Evolutionary conservation across 2,888 invertebrate genomes (phyloP), one percentile per base, ranked within the genome.

Genomic region (Onthophagus sagittarius): DNA sequence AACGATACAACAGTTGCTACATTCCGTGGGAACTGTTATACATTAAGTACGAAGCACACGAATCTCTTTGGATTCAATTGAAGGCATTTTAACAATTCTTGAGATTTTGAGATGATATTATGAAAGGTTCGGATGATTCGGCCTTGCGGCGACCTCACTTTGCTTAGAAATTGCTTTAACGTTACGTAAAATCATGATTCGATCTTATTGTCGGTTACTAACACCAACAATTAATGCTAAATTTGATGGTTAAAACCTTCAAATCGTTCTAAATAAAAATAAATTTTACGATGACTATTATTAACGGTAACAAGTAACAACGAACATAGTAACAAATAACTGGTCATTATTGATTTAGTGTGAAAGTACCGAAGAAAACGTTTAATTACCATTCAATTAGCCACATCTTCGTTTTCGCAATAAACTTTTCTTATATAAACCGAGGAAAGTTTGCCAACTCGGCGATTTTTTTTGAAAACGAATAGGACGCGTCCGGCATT

Each of bases 21-120:
- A 73, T 71, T 65, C 62, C 73, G 73, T 73, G 73, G 71, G 73
- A 73, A 73, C 71, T 73, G 73, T 73, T 73, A 73, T 70, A 73
- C 73, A 73, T 73, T 73, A 62, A 63, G 64, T 39, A 65, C 32
- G 39, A 53, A 53, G 39, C 39, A 70, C 62, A 39, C 39, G 70
- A 53, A 70, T n/a, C 53, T 15, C 70, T 70, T 53, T 7, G 39
- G 39, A 53, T 53, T 53, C 39, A 53, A 53, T 53, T 53, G 39
- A 11, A 53, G 39, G 39, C 39, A 53, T 53, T 53, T 53, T 53
- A 53, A 53, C 39, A 11, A 53, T 53, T 7, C 7, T 53, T 4
- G 2, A 53, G 39, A 53, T 53, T 53, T 11, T 53, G 23, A 1
- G 39, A 9, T 9, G 39, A 9, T 53, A 11, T 53, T 53, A 11